Conservation (phyloP, 2,888 invertebrate species). For the Polietes domitor region DNA sequence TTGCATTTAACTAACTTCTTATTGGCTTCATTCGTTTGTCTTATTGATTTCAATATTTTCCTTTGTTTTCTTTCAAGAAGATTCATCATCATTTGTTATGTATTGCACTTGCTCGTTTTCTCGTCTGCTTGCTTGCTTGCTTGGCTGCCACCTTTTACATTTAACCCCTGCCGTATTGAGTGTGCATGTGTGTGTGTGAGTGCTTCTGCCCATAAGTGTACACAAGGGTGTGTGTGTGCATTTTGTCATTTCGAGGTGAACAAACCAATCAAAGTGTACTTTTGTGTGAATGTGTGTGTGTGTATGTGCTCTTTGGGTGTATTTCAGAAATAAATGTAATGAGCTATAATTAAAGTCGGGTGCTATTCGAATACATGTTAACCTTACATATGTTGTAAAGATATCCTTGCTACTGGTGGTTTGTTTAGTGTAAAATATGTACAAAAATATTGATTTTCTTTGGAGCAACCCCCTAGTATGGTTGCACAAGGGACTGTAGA, state of each 20-base stretch:
- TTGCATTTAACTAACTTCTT: conserved; percentile 5
- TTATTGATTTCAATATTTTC: conserved; percentile 48
- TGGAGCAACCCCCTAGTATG: too few relatives aligned
- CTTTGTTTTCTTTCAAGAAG: conserved; percentile 4
- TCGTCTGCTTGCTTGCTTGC: not conserved
- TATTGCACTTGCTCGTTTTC: conserved; percentile 50
- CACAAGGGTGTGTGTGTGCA: not conserved
- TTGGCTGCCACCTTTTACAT: conserved; percentile 57
- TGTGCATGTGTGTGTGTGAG: not conserved
- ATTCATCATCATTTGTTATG: conserved; percentile 27
- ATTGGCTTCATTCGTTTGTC: conserved; percentile 19
- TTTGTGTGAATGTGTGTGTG: not conserved
- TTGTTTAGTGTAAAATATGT: too few relatives aligned
- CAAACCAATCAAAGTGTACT: conserved; percentile 44
- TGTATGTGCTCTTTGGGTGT: too few relatives aligned
- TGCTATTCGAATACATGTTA: not conserved
- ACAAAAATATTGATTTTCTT: too few relatives aligned
- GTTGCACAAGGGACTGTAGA: too few relatives aligned
- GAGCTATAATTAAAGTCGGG: not conserved
- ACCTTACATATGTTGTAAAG: too few relatives aligned
- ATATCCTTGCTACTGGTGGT: too few relatives aligned
- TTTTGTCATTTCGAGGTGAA: conserved; percentile 55
- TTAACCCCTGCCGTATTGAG: conserved; percentile 59
- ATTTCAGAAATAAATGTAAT: too few relatives aligned
- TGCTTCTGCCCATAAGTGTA: not conserved